Evolutionary conservation across 2,888 invertebrate genomes (phyloP), one percentile per base, ranked within the genome.

Genomic region (Volucella inflata): DNA sequence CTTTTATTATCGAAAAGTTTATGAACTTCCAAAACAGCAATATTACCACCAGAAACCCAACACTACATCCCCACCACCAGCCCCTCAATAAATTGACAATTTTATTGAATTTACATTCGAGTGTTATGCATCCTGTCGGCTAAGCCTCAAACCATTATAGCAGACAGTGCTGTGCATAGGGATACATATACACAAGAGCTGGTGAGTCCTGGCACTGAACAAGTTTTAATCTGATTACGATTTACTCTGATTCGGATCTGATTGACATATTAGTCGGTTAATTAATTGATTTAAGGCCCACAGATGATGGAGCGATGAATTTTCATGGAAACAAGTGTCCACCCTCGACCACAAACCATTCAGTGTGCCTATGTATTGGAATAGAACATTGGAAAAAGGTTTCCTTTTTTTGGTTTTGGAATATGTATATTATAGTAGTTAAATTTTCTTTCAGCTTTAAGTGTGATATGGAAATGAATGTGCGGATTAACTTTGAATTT

Each of bases 251-350:
- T 85, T 85, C 85, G 59, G 76, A 85, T 85, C 85, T 85, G 85
- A 85, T 85, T 85, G 85, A 85, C 85, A 85, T 85, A 85, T 85
- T 85, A 85, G 85, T 76, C 85, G 85, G 79, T 80, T 84, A 85
- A 85, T 85, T 85, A 85, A 85, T 85, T 85, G 85, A 85, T 85
- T 85, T 85, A 80, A 80, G 62, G 80, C 76, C 76, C 65, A 72
- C 72, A 79, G 67, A 80, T 77, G 80, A 85, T 84, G 75, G 74
- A 79, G 74, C 83, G 48, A 68, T 84, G 79, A 75, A 76, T 76
- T 84, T 79, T 65, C 84, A 65, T 70, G 70, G 74, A 68, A 60
- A 57, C 62, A 68, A 59, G 65, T 46, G 16, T 30, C 71, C 74
- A 55, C 46, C 46, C 44, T 30, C 44, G 50, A 14, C 8, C 40